Conservation (phyloP, 2,888 invertebrate genomes). For the Athalia cordata region DNA sequence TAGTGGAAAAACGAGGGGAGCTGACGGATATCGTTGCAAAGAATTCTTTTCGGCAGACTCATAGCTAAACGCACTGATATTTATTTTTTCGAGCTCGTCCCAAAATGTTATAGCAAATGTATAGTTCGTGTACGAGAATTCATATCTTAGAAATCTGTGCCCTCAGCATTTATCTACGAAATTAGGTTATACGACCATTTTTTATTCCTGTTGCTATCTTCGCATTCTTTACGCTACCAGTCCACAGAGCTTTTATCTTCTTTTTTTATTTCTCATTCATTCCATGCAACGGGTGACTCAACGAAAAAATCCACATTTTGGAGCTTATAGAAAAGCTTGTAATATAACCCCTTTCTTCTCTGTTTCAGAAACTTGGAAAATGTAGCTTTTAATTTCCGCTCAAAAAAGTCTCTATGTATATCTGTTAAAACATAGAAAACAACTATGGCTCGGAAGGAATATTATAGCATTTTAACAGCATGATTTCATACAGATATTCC, state of each 20-base stretch:
- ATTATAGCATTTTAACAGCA: too few species aligned
- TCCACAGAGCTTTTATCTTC: constrained; percentile 46
- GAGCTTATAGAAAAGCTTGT: too few species aligned
- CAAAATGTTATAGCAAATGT: not conserved
- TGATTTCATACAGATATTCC: too few species aligned
- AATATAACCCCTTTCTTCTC: too few species aligned
- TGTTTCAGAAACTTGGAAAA: too few species aligned
- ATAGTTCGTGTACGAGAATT: constrained; percentile 20
- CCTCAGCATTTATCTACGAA: constrained; percentile 68
- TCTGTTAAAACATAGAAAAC: too few species aligned
- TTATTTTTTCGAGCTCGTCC: constrained; percentile 44
- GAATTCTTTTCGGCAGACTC: constrained; percentile 41
- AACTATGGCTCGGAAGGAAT: too few species aligned
- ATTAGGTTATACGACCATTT: constrained; percentile 65
- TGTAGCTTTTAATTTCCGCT: too few species aligned
- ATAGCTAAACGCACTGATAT: constrained; percentile 50
- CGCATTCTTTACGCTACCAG: constrained; percentile 46
- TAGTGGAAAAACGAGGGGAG: not conserved
- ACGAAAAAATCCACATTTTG: too few species aligned
- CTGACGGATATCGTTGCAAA: not conserved
- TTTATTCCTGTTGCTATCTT: constrained; percentile 41
- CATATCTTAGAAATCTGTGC: constrained; percentile 61
- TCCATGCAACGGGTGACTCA: too few species aligned
- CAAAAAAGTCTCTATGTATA: too few species aligned
- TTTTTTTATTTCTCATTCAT: not conserved